These are phyloP conservation scores for Capromys pilorides DNA, from an alignment of 2,797 vertebrate genomes.

Conservation along the genomic window DNA sequence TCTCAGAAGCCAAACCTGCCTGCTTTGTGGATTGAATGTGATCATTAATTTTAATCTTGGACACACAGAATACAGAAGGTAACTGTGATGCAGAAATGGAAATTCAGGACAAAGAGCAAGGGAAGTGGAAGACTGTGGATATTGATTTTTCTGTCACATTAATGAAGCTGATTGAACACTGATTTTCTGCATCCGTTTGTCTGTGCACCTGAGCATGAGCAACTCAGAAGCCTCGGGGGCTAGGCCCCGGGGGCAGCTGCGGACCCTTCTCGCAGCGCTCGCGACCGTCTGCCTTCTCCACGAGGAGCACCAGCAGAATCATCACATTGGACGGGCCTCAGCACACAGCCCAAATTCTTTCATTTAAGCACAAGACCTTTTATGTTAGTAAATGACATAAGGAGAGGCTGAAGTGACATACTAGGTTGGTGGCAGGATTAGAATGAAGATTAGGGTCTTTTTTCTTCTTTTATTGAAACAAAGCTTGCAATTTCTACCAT, in stretches of 20 bases:
- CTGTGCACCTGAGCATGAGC: background rate
- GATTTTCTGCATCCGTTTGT: background rate
- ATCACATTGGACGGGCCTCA: no score
- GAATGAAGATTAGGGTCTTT: no score
- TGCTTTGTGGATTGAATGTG: background rate
- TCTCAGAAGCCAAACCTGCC: slow-evolving; percentile 42
- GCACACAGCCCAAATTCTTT: no score
- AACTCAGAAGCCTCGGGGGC: background rate
- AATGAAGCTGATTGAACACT: slow-evolving; percentile 10
- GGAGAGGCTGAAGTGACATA: no score
- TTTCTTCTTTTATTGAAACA: no score
- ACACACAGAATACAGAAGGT: slow-evolving; percentile 30
- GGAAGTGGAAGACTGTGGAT: slow-evolving; percentile 17
- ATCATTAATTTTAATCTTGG: slow-evolving; percentile 46
- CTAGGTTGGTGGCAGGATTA: no score
- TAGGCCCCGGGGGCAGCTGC: background rate
- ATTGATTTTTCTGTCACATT: slow-evolving; percentile 22
- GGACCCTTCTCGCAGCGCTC: background rate
- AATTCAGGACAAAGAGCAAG: slow-evolving; percentile 41
- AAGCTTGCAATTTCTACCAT: no score
- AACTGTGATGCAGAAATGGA: slow-evolving; percentile 52
- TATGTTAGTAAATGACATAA: no score
- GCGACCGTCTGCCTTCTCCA: background rate
- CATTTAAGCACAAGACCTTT: no score
- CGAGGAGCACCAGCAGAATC: no score